phyloP scores from a whole-genome alignment of 2,797 vertebrate species.

The Glossophaga mutica region DNA sequence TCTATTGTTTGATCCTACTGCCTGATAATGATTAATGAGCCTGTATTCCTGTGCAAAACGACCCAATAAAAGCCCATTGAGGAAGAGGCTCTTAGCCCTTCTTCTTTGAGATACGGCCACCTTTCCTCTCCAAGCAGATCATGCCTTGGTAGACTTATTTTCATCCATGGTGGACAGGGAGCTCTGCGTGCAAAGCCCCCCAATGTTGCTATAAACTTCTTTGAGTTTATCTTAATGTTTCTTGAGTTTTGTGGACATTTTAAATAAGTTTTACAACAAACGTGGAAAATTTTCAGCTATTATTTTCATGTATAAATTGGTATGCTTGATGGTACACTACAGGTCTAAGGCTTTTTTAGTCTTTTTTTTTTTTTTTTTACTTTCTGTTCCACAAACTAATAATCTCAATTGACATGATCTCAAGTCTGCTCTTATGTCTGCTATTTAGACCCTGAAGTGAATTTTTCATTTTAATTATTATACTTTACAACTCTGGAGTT shows the following conservation, averaged over 20 bases:
- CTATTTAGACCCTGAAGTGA: background rate
- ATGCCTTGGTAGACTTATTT: too few relatives aligned
- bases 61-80: too few relatives aligned
- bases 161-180: too few relatives aligned
- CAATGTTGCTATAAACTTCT: background rate
- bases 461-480: background rate
- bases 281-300: background rate
- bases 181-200: too few relatives aligned
- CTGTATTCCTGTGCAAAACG: too few relatives aligned
- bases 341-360: background rate
- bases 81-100: too few relatives aligned
- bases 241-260: background rate
- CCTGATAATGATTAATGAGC: too few relatives aligned
- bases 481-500: too few relatives aligned
- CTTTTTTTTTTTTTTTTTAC: background rate
- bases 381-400: background rate
- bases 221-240: background rate
- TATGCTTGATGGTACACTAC: background rate
- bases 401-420: background rate
- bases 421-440: background rate
- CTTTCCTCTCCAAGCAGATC: too few relatives aligned
- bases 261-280: background rate
- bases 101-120: too few relatives aligned
- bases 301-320: background rate
- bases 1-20: too few relatives aligned